Evolutionary conservation across 2,113 vertebrate genomes (phyloP).

Genomic region (Chunga burmeisteri): DNA sequence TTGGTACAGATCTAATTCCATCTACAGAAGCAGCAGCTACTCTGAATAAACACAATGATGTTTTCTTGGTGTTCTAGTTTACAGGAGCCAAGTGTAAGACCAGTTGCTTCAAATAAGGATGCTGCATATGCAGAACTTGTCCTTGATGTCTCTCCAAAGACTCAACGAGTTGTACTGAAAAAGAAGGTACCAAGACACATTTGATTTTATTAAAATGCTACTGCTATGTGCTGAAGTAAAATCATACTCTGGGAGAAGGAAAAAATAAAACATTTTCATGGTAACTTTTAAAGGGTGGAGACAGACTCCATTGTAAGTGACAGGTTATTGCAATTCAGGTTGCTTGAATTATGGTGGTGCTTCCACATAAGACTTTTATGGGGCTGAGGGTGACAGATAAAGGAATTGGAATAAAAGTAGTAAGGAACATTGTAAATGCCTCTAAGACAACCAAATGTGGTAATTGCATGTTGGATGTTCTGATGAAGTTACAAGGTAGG

Average conservation of each 20-base stretch:
- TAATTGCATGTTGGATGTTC: not conserved
- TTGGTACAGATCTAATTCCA: not conserved
- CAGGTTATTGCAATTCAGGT: not conserved
- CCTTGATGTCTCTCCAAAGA: constrained; percentile 92
- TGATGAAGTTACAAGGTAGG: not conserved
- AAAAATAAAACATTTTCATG: not conserved
- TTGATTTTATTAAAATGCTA: not conserved
- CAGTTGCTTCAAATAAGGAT: constrained; percentile 78
- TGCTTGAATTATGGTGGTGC: not conserved
- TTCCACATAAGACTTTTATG: not conserved
- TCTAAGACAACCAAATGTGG: not conserved
- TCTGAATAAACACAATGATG: not conserved
- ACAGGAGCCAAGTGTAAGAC: constrained; percentile 76
- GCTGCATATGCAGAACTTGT: constrained; percentile 87
- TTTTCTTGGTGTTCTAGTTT: constrained; percentile 52
- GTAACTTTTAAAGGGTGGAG: not conserved
- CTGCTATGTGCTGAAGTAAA: not conserved
- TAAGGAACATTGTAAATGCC: not conserved
- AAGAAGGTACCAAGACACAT: constrained; percentile 84
- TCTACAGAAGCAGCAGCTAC: not conserved
- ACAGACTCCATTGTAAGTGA: not conserved
- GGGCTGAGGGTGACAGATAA: not conserved
- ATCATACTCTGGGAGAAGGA: not conserved
- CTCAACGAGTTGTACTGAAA: constrained; percentile 93
- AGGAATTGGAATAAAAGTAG: not conserved